Conservation (phyloP, 1,140 invertebrate species). For the Globodera ellingtonae region DNA sequence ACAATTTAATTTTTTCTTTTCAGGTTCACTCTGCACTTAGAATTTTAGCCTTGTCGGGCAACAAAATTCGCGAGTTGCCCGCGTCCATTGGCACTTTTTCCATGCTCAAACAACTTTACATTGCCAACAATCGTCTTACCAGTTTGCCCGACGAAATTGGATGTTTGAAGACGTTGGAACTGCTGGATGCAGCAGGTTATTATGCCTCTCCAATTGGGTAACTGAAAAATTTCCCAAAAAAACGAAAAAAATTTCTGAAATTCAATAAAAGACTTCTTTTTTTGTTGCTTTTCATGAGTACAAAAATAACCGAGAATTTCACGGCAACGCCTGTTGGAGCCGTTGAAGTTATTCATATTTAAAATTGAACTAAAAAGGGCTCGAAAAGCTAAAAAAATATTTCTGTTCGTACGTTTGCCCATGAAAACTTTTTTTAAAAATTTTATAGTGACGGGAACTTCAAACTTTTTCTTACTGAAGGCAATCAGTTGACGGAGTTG, state of each 20-base stretch:
- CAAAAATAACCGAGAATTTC: too few species aligned
- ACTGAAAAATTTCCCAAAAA: background rate
- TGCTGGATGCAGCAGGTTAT: conserved; percentile 72
- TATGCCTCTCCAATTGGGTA: too few species aligned
- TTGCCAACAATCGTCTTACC: conserved; percentile 70
- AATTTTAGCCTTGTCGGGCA: conserved; percentile 86
- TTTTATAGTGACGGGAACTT: too few species aligned
- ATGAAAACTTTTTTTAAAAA: too few species aligned
- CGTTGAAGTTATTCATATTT: too few species aligned
- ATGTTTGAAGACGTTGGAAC: conserved; percentile 79
- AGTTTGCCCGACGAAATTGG: conserved; percentile 59
- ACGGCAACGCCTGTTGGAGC: too few species aligned
- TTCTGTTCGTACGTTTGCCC: too few species aligned
- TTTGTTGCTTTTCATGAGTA: too few species aligned
- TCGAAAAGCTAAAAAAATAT: too few species aligned
- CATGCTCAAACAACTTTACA: conserved; percentile 79
- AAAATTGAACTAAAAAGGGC: too few species aligned
- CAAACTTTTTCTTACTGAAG: background rate
- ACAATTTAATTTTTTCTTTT: conserved; percentile 18
- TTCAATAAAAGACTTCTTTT: too few species aligned
- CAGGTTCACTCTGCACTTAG: conserved; percentile 73
- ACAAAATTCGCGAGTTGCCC: conserved; percentile 79
- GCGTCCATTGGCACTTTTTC: conserved; percentile 79
- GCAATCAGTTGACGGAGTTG: conserved; percentile 71
- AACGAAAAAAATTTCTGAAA: background rate